These are phyloP conservation scores for Mesoclemmys tuberculata DNA, from an alignment of 2,113 vertebrate genomes.

Conservation along the genomic window DNA sequence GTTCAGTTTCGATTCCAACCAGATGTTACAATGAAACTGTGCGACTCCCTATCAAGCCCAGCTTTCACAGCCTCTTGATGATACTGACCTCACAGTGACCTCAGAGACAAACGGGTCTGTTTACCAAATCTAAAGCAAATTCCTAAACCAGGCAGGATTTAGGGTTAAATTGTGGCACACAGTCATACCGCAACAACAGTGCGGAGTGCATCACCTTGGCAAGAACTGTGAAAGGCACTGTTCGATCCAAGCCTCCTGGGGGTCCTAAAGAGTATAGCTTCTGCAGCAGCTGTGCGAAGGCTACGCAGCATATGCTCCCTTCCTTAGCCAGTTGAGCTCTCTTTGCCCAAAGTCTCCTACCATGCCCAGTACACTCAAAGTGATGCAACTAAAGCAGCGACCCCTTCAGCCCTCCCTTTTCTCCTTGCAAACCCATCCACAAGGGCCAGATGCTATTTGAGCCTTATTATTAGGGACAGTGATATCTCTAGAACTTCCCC, in stretches of 20 bases:
- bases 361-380: accelerated
- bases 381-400: no score
- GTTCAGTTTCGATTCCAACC: background rate
- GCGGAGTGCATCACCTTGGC: background rate
- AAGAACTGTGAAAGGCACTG: background rate
- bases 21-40: background rate
- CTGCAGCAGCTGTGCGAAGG: background rate
- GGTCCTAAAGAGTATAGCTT: background rate
- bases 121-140: background rate
- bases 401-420: background rate
- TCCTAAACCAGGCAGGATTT: background rate
- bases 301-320: background rate
- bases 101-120: background rate
- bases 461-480: accelerated
- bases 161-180: background rate
- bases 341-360: background rate
- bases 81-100: slow-evolving; percentile 5
- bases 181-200: background rate
- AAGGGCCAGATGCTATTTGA: background rate
- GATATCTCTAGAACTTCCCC: accelerated
- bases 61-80: background rate
- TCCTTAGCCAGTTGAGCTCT: background rate
- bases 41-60: background rate
- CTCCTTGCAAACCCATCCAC: background rate
- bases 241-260: background rate